Base-by-base conservation (phyloP, 2,797 vertebrate species). In the Petrocephalus sullivani region DNA sequence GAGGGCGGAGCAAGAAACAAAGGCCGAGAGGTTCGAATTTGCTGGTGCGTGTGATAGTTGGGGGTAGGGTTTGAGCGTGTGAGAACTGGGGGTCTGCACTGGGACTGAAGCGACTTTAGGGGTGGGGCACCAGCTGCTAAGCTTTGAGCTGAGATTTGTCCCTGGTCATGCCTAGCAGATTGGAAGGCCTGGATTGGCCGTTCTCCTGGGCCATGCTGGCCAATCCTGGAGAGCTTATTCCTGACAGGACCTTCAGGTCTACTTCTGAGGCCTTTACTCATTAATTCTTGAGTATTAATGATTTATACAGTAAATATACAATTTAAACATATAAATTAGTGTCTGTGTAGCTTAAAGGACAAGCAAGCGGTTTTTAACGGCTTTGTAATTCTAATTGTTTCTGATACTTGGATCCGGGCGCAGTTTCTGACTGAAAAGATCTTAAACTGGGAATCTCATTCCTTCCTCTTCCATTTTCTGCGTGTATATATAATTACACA, bases 61-160 rank as follows among this genome's bases (percentile, higher is more conserved):
- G 92, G 92, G 91, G 90, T 90, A 90, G 92, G 91, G 88, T 89
- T 87, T 89, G 89, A 89, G 89, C 49, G 41, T 81, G 14, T 81
- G 75, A 49, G n/a, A 41, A 49, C 37, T 81, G 81, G 81, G 49
- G 49, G 89, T 91, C 85, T 28, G 90, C 85, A 89, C 88, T 91
- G 91, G 92, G 92, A 91, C 90, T 81, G 87, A 85, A 82, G n/a
- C 88, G 89, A 87, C 88, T 21, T 23, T 58, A 19, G 54, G 83
- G 54, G 54, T 85, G 83, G 21, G 54, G 28, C 53, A 85, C 46
- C 81, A 57, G 83, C 83, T 85, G 83, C 53, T 85, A 9, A 21
- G 16, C 14, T 58, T 49, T 12, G n/a, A 67, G 81, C 51, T 54
- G 21, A 23, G 81, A 54, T 84, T 84, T 53, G 12, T 53, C 10